phyloP scores from a whole-genome alignment of 2,113 vertebrate genomes.

The Nycticryphes semicollaris region DNA sequence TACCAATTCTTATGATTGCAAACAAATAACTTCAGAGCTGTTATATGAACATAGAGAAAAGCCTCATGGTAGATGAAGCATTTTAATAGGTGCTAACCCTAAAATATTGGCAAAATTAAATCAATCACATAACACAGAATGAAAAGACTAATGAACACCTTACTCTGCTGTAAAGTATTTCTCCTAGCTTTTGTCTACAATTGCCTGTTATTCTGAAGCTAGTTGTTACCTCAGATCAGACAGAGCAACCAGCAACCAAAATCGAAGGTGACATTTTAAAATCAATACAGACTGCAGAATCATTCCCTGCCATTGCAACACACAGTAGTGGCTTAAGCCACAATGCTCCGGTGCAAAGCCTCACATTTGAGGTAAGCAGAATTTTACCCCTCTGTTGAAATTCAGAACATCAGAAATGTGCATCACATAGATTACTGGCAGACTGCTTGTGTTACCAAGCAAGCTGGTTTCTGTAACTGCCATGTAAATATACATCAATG shows the following conservation, averaged over 20 bases:
- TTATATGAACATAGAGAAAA: background rate
- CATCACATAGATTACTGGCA: background rate
- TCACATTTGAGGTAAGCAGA: background rate
- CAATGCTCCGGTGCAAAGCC: background rate
- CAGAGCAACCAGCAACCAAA: background rate
- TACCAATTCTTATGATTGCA: background rate
- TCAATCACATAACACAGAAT: background rate
- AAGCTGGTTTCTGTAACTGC: background rate
- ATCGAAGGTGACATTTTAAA: background rate
- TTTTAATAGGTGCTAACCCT: background rate
- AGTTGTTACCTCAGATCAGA: background rate
- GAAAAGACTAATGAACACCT: background rate
- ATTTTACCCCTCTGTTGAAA: background rate
- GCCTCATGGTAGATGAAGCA: background rate
- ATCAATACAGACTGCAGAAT: background rate
- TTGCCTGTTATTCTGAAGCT: background rate
- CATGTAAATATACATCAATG: fast-evolving
- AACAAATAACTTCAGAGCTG: background rate
- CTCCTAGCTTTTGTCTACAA: background rate
- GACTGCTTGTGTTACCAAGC: background rate
- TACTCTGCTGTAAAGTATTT: background rate
- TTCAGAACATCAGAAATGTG: background rate
- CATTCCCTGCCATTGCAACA: background rate
- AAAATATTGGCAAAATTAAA: background rate
- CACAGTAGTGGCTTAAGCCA: background rate